phyloP scores from a whole-genome alignment of 2,797 vertebrate species.

The Leptatherina wallacei region DNA sequence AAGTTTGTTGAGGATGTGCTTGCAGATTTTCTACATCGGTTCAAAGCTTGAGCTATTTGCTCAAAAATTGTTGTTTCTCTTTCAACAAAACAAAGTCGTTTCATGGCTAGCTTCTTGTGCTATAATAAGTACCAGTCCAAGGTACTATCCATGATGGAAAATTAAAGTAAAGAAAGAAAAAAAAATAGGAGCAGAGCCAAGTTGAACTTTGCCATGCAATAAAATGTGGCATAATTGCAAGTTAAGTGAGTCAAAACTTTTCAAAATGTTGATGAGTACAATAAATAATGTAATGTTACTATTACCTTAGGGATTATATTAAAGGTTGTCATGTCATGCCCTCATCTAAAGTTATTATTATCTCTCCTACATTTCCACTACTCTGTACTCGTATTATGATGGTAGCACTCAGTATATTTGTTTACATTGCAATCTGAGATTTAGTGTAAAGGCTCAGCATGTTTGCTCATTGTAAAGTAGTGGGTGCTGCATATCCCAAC shows the following conservation, averaged over 20 bases:
- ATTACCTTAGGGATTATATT: not conserved
- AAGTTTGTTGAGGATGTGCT: not conserved
- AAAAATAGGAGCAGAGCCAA: too few relatives aligned
- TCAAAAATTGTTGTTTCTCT: not conserved
- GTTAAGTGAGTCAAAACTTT: too few relatives aligned
- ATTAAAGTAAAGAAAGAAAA: too few relatives aligned
- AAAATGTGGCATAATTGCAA: not conserved
- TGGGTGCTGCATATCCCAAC: slow-evolving; percentile 31
- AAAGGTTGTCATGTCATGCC: not conserved
- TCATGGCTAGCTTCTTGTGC: too few relatives aligned
- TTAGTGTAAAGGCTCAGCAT: slow-evolving; percentile 43
- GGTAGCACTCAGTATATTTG: slow-evolving; percentile 22
- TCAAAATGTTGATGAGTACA: too few relatives aligned
- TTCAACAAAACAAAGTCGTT: not conserved
- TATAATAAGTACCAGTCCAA: too few relatives aligned
- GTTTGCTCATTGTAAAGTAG: slow-evolving; percentile 61
- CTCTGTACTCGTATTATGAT: not conserved
- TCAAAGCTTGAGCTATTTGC: not conserved
- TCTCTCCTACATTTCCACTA: not conserved
- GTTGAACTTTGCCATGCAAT: not conserved
- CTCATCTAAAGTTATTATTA: slow-evolving; percentile 3
- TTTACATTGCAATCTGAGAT: slow-evolving; percentile 50
- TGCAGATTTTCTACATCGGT: not conserved
- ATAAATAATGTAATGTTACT: not conserved
- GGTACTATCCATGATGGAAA: not conserved